These are phyloP conservation scores for Eufriesea mexicana DNA, from an alignment of 1,140 invertebrate genomes.

Conservation along the genomic window DNA sequence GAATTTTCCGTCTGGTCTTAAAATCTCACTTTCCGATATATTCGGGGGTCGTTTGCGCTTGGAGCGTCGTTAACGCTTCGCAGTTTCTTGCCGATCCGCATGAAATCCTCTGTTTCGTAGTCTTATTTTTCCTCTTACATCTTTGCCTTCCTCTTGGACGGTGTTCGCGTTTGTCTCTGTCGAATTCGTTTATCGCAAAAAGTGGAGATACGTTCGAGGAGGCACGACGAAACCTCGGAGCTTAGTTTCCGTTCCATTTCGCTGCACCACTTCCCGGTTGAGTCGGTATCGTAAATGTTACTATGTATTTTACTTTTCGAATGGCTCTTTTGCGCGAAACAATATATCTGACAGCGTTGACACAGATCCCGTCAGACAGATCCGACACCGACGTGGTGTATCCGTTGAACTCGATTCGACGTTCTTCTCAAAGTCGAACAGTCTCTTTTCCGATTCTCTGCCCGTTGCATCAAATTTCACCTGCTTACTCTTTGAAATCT, in stretches of 20 bases:
- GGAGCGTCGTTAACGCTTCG: slow-evolving; percentile 22
- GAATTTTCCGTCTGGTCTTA: slow-evolving; percentile 28
- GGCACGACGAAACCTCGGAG: neutral
- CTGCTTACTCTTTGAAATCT: neutral
- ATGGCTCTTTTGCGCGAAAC: slow-evolving; percentile 16
- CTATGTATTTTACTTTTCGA: neutral
- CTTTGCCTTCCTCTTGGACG: neutral
- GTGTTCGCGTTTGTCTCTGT: neutral
- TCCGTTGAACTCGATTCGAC: slow-evolving; percentile 13
- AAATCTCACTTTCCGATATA: neutral
- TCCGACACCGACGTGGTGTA: neutral
- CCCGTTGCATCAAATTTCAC: slow-evolving; percentile 12
- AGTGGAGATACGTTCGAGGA: neutral
- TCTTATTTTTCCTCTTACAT: neutral
- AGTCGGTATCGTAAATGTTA: slow-evolving; percentile 28
- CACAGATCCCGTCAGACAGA: slow-evolving; percentile 30
- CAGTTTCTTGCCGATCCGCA: neutral
- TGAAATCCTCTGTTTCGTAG: neutral
- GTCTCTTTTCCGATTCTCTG: slow-evolving; percentile 8
- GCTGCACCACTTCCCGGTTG: neutral
- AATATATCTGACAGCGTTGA: slow-evolving; percentile 33
- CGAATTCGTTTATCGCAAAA: neutral
- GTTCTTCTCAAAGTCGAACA: neutral
- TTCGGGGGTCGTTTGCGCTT: neutral
- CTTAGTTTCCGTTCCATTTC: slow-evolving; percentile 17